phyloP scores from a whole-genome alignment of 2,113 vertebrate genomes.

The Ahaetulla prasina region DNA sequence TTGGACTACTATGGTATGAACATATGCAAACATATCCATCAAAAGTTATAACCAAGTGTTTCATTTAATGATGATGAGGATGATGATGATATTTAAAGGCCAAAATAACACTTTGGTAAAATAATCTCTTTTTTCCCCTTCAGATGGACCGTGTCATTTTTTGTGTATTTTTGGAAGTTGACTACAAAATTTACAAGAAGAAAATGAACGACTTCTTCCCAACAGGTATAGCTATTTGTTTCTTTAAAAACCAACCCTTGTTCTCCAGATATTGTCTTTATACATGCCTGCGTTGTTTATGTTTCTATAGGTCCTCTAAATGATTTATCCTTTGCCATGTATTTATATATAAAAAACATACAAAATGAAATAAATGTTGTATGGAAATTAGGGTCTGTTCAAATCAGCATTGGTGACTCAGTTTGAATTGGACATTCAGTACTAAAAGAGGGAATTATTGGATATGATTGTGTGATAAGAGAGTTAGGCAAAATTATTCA shows the following conservation, averaged over 20 bases:
- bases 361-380: neutral
- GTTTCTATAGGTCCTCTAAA: neutral
- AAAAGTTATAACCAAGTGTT: constrained; percentile 29
- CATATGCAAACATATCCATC: neutral
- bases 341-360: neutral
- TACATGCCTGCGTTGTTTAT: neutral
- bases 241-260: neutral
- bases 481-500: neutral
- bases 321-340: neutral
- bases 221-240: constrained; percentile 70
- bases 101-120: constrained; percentile 10
- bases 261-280: neutral
- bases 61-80: neutral
- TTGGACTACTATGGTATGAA: neutral
- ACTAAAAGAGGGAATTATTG: neutral
- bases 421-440: neutral
- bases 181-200: constrained; percentile 95
- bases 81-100: neutral
- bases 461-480: neutral
- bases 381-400: neutral
- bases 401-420: neutral
- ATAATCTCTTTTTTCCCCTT: constrained; percentile 53
- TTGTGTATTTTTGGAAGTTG: constrained; percentile 95
- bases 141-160: constrained; percentile 96
- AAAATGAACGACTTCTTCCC: constrained; percentile 89